Evolutionary conservation across 1,140 invertebrate species (phyloP).

Genomic region (Drosophila sproati): DNA sequence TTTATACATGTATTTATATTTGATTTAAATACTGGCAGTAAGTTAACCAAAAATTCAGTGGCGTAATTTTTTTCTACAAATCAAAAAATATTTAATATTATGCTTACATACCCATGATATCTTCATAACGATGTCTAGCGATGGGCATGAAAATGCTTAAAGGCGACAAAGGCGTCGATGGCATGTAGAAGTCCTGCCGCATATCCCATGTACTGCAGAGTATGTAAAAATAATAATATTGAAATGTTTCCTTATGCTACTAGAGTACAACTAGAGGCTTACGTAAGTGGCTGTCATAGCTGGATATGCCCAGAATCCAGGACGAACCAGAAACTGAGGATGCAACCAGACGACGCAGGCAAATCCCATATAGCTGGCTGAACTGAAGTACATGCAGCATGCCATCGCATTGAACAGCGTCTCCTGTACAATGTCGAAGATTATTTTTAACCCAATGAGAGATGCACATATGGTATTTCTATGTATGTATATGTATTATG

Average conservation of each 20-base stretch:
- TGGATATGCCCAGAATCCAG: slow-evolving; percentile 89
- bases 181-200: slow-evolving; percentile 90
- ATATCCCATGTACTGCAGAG: slow-evolving; percentile 89
- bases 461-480: too few relatives aligned
- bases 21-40: too few relatives aligned
- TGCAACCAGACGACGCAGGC: slow-evolving; percentile 90
- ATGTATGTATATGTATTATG: too few relatives aligned
- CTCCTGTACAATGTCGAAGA: slow-evolving; percentile 86
- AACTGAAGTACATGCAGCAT: slow-evolving; percentile 90
- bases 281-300: slow-evolving; percentile 94
- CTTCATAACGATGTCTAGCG: slow-evolving; percentile 79
- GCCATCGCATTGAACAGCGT: slow-evolving; percentile 90
- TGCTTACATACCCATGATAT: neutral
- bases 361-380: slow-evolving; percentile 90
- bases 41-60: too few relatives aligned
- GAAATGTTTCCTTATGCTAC: neutral
- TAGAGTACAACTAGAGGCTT: slow-evolving; percentile 85
- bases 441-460: neutral
- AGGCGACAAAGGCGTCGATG: slow-evolving; percentile 90
- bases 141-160: slow-evolving; percentile 87
- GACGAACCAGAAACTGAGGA: slow-evolving; percentile 86
- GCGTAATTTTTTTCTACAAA: too few relatives aligned
- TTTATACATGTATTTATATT: too few relatives aligned
- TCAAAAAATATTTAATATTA: neutral
- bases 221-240: neutral